Evolutionary conservation across 92 coral and sea anemone genomes (phyloP).

Genomic region (Metridium senile): DNA sequence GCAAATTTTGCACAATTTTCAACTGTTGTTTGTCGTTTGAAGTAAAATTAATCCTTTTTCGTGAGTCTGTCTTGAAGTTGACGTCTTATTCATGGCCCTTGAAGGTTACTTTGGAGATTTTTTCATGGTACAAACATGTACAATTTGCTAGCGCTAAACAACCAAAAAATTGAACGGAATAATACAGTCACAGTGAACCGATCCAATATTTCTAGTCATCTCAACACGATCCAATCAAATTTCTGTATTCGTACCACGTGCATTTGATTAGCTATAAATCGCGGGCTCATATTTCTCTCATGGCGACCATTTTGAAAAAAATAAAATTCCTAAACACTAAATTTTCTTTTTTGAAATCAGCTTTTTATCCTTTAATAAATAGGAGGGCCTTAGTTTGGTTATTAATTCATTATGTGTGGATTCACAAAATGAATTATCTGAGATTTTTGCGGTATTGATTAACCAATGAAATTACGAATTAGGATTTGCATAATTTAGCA

Average conservation of each 20-base stretch:
- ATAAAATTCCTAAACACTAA: neutral
- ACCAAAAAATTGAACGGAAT: conserved; percentile 31
- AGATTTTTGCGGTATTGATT: conserved; percentile 9
- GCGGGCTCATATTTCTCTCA: conserved; percentile 62
- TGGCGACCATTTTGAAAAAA: conserved; percentile 68
- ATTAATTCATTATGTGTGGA: conserved; percentile 13
- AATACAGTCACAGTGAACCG: conserved; percentile 48
- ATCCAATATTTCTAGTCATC: conserved; percentile 51
- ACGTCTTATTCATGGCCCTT: conserved; percentile 47
- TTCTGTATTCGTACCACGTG: conserved; percentile 58
- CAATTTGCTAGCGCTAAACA: conserved; percentile 9
- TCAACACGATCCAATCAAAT: conserved; percentile 59
- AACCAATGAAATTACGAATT: no score
- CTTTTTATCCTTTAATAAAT: neutral
- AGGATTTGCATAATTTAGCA: conserved; percentile 23
- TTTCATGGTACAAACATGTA: conserved; percentile 59
- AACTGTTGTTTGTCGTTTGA: conserved; percentile 22
- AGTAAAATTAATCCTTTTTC: conserved; percentile 54
- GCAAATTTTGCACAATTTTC: conserved; percentile 21
- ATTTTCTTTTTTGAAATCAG: neutral
- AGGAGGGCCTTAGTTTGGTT: neutral
- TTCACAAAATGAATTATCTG: neutral
- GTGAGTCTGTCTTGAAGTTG: conserved; percentile 34
- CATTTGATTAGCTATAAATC: conserved; percentile 13
- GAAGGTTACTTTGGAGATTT: conserved; percentile 53